These are phyloP conservation scores for Listronotus oregonensis DNA, from an alignment of 1,140 invertebrate genomes.

Conservation along the genomic window DNA sequence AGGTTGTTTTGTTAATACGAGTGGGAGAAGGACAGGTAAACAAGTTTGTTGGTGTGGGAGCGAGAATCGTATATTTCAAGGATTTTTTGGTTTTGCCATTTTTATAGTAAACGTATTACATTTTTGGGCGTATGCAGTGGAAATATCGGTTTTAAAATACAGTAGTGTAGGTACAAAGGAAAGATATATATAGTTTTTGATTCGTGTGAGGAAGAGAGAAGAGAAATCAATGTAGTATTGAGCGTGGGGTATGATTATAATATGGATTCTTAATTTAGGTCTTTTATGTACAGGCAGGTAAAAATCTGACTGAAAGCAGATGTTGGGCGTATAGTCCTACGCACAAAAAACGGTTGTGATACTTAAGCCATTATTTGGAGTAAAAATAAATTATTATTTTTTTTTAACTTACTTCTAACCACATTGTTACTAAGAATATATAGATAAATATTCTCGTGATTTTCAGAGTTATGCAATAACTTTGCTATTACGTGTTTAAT, in stretches of 20 bases:
- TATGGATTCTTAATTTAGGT: constrained; percentile 1
- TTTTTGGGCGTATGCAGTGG: background rate
- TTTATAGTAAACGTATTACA: background rate
- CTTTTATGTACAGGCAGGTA: constrained; percentile 21
- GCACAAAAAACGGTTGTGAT: too few species aligned
- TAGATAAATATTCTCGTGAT: too few species aligned
- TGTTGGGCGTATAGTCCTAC: constrained; percentile 9
- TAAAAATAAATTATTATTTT: too few species aligned
- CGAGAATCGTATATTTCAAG: constrained; percentile 11
- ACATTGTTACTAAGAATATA: too few species aligned
- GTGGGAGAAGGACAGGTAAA: constrained; percentile 10
- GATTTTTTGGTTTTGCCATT: background rate
- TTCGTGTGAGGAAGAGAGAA: constrained; percentile 3
- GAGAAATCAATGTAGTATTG: background rate
- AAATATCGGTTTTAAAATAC: background rate
- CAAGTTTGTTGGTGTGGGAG: background rate
- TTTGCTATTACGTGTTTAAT: too few species aligned
- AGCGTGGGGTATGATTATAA: constrained; percentile 8
- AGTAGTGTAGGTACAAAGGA: too few species aligned
- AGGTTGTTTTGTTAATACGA: constrained; percentile 13
- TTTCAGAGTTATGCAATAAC: too few species aligned
- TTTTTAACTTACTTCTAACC: too few species aligned
- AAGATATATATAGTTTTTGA: background rate
- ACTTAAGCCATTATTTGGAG: too few species aligned
- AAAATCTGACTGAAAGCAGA: constrained; percentile 18